phyloP scores from a whole-genome alignment of 2,113 vertebrate genomes.

The Prietella phreatophila region DNA sequence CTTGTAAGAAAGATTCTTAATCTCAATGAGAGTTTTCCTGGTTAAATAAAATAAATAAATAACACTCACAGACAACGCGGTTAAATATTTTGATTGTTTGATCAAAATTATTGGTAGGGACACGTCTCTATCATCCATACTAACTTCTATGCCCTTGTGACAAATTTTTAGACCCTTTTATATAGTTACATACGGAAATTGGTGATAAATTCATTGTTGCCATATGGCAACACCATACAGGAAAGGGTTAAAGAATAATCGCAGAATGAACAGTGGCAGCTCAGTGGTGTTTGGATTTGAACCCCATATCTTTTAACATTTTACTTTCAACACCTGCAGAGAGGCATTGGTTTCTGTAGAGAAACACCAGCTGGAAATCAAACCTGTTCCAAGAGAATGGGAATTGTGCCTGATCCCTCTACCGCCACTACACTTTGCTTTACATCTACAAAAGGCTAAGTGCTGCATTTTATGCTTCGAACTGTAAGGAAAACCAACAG shows the following conservation, averaged over 20 bases:
- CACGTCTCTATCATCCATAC: no score
- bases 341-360: background rate
- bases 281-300: background rate
- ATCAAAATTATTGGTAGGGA: no score
- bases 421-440: background rate
- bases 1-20: no score
- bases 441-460: slow-evolving; percentile 14
- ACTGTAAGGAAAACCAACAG: background rate
- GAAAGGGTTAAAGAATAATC: background rate
- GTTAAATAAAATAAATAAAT: no score
- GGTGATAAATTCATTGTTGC: no score
- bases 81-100: no score
- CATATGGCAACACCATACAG: no score
- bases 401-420: background rate
- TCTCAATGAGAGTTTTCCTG: no score
- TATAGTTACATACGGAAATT: no score
- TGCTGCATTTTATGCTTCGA: background rate
- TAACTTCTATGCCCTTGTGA: no score
- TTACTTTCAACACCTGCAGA: background rate
- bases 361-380: background rate
- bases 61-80: no score
- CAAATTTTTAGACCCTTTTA: no score
- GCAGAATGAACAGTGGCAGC: background rate
- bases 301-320: background rate
- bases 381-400: background rate